Percentiles rank a stretch among this genome's conserved stretches.
These are phyloP conservation scores for Lasius fuliginosus DNA, from an alignment of 2,888 invertebrate genomes.

Conservation along the genomic window DNA sequence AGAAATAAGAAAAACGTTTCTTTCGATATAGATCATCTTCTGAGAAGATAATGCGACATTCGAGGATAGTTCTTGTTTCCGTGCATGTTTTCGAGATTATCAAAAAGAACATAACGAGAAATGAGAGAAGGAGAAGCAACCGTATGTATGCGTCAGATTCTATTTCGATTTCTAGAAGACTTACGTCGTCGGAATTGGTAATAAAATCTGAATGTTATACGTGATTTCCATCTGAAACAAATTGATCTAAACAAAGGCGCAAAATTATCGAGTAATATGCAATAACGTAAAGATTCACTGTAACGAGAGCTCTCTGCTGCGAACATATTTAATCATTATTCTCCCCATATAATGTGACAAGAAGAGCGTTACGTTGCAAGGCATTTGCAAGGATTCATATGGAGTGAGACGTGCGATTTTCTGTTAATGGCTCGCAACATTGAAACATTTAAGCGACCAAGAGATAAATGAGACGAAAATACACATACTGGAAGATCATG, in stretches of 20 bases:
- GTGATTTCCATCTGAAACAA: slow-evolving; percentile 31
- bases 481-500: slow-evolving; percentile 9
- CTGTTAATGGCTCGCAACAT: slow-evolving; percentile 49
- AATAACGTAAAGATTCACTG: slow-evolving; percentile 51
- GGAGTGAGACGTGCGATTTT: slow-evolving; percentile 59
- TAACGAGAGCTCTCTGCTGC: slow-evolving; percentile 47
- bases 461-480: slow-evolving; percentile 66
- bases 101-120: slow-evolving; percentile 44
- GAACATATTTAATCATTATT: slow-evolving; percentile 57
- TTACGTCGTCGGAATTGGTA: slow-evolving; percentile 53
- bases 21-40: slow-evolving; percentile 53
- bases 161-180: slow-evolving; percentile 63
- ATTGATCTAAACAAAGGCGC: slow-evolving; percentile 29
- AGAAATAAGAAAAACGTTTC: slow-evolving; percentile 12
- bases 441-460: slow-evolving; percentile 56
- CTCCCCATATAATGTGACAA: slow-evolving; percentile 53
- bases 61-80: slow-evolving; percentile 61
- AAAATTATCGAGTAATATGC: slow-evolving; percentile 43
- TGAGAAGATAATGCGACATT: slow-evolving; percentile 54
- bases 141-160: slow-evolving; percentile 62
- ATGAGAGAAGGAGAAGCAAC: slow-evolving; percentile 58
- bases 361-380: slow-evolving; percentile 49
- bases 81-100: slow-evolving; percentile 51
- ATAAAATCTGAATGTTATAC: background rate
- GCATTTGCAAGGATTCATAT: slow-evolving; percentile 50